Conservation (phyloP, 2,888 invertebrate species). For the Phortica okadai region DNA sequence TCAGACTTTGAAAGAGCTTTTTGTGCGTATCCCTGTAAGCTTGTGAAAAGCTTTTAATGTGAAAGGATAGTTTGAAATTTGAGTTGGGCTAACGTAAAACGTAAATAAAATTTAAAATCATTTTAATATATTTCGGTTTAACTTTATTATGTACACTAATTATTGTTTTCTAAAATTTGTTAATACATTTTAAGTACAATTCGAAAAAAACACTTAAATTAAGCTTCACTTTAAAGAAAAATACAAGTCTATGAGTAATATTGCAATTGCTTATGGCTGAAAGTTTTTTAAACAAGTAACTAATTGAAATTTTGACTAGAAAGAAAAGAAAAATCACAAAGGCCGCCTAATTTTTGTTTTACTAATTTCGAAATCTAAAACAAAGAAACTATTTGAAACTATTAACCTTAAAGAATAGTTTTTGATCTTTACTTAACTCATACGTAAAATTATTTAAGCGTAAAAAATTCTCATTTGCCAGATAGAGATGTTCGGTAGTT, state of each 20-base stretch:
- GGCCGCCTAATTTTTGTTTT: slow-evolving; percentile 52
- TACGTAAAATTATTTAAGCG: too few relatives aligned
- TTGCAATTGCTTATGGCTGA: slow-evolving; percentile 19
- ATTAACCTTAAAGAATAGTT: too few relatives aligned
- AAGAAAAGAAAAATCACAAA: slow-evolving; percentile 60
- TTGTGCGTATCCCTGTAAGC: too few relatives aligned
- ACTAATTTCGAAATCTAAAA: slow-evolving; percentile 43
- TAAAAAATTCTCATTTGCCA: too few relatives aligned
- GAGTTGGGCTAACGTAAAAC: too few relatives aligned
- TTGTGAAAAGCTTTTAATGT: too few relatives aligned
- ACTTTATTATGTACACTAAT: neutral
- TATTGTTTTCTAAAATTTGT: slow-evolving; percentile 6
- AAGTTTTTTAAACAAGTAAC: slow-evolving; percentile 15
- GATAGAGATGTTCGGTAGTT: too few relatives aligned
- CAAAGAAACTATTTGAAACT: neutral
- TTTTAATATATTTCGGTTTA: neutral
- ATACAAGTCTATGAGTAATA: slow-evolving; percentile 4
- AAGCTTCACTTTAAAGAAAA: slow-evolving; percentile 8
- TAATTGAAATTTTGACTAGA: slow-evolving; percentile 60
- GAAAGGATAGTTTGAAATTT: too few relatives aligned
- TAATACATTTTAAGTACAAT: neutral
- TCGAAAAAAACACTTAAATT: neutral
- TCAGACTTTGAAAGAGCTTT: too few relatives aligned
- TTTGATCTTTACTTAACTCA: too few relatives aligned
- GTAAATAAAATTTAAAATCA: too few relatives aligned